Evolutionary conservation across 2,888 invertebrate species (phyloP).

Genomic region (Azorinus chamasolen): DNA sequence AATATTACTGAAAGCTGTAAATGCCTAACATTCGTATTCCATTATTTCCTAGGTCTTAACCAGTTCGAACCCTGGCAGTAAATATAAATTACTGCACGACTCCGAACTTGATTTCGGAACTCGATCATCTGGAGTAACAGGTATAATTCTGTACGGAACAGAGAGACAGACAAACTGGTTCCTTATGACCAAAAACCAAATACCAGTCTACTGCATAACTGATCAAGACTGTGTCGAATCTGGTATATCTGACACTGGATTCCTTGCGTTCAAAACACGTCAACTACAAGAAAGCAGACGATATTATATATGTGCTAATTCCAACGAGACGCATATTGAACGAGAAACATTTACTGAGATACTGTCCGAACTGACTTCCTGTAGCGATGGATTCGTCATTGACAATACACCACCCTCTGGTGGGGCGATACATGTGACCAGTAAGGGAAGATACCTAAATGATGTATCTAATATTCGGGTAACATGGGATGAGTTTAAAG

Average conservation of each 20-base stretch:
- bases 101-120: conserved; percentile 45
- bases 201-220: conserved; percentile 19
- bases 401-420: conserved; percentile 26
- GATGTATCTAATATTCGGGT: conserved; percentile 8
- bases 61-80: conserved; percentile 33
- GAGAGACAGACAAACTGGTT: conserved; percentile 46
- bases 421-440: conserved; percentile 21
- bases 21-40: too few species aligned
- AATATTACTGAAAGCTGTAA: too few species aligned
- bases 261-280: conserved; percentile 8
- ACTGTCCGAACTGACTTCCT: conserved; percentile 23
- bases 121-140: conserved; percentile 11
- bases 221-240: conserved; percentile 24
- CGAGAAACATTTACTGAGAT: conserved; percentile 24
- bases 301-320: conserved; percentile 38
- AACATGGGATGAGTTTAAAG: conserved; percentile 36
- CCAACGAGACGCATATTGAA: conserved; percentile 9
- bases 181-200: conserved; percentile 18
- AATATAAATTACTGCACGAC: conserved; percentile 17
- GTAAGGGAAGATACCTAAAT: conserved; percentile 25
- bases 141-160: conserved; percentile 14
- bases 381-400: conserved; percentile 51
- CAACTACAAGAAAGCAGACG: conserved; percentile 1
- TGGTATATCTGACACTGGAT: neutral
- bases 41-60: conserved; percentile 25